These are phyloP conservation scores for Melangyna quadrimaculata DNA, from an alignment of 2,888 invertebrate species.

Conservation along the genomic window DNA sequence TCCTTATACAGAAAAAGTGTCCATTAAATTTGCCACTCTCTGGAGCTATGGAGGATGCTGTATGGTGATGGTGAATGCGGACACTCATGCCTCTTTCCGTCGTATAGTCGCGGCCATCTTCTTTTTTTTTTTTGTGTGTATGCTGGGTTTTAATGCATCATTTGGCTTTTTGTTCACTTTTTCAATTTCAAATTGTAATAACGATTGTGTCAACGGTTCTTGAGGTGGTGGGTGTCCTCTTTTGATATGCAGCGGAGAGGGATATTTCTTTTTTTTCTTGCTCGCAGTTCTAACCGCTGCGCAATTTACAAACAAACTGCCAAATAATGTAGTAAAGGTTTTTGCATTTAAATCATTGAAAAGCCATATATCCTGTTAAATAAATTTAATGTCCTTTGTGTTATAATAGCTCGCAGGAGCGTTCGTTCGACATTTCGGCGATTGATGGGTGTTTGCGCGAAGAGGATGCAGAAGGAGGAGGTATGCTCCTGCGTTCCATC, in stretches of 20 bases:
- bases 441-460: slow-evolving; percentile 55
- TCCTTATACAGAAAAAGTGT: slow-evolving; percentile 60
- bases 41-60: not conserved
- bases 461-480: not conserved
- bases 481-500: not conserved
- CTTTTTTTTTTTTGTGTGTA: not conserved
- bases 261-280: not conserved
- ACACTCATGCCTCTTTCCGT: not conserved
- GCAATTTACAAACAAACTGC: slow-evolving; percentile 65
- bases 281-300: slow-evolving; percentile 20
- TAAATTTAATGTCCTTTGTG: slow-evolving; percentile 66
- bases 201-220: slow-evolving; percentile 64
- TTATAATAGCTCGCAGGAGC: slow-evolving; percentile 53
- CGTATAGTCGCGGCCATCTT: slow-evolving; percentile 11
- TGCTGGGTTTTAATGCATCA: slow-evolving; percentile 44
- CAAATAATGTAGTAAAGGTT: slow-evolving; percentile 70
- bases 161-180: slow-evolving; percentile 39
- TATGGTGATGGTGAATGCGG: not conserved
- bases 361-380: slow-evolving; percentile 70
- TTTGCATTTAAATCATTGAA: slow-evolving; percentile 72
- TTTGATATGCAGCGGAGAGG: not conserved
- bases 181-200: slow-evolving; percentile 67
- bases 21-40: slow-evolving; percentile 53
- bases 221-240: not conserved
- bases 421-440: slow-evolving; percentile 25